Conservation (phyloP, 2,888 invertebrate genomes). For the Temnothorax unifasciatus region DNA sequence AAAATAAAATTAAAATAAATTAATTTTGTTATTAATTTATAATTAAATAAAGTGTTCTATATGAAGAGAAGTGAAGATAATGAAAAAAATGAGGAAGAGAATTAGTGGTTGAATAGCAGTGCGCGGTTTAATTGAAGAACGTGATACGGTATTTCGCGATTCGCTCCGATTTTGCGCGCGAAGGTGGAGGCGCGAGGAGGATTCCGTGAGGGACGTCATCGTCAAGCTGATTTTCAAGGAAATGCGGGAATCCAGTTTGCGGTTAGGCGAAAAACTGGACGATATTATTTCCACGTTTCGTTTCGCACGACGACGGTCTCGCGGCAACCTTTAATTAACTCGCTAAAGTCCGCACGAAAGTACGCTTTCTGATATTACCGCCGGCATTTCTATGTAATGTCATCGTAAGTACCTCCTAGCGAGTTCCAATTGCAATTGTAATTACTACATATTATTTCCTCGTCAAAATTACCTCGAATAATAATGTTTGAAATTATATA, state of each 20-base stretch:
- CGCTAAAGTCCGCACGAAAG: constrained; percentile 11
- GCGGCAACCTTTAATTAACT: constrained; percentile 37
- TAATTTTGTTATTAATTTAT: not conserved
- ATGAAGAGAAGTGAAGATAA: not conserved
- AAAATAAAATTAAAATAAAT: not conserved
- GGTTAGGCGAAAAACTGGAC: constrained; percentile 17
- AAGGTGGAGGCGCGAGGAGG: not conserved
- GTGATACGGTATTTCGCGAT: constrained; percentile 1
- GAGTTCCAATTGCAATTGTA: constrained; percentile 12
- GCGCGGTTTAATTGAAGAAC: constrained; percentile 7
- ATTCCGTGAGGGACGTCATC: not conserved
- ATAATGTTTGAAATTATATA: not conserved
- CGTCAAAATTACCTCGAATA: not conserved
- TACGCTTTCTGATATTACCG: constrained; percentile 30
- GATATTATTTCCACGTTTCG: constrained; percentile 42
- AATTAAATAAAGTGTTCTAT: not conserved
- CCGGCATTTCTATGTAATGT: not conserved
- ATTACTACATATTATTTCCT: constrained; percentile 21
- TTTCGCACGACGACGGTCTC: not conserved
- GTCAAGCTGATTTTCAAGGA: constrained; percentile 18
- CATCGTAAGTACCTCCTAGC: not conserved
- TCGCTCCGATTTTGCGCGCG: not conserved
- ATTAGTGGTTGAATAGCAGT: not conserved
- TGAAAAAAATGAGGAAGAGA: not conserved
- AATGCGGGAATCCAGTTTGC: constrained; percentile 4